phyloP scores from a whole-genome alignment of 2,797 vertebrate species.

The Helarctos malayanus region DNA sequence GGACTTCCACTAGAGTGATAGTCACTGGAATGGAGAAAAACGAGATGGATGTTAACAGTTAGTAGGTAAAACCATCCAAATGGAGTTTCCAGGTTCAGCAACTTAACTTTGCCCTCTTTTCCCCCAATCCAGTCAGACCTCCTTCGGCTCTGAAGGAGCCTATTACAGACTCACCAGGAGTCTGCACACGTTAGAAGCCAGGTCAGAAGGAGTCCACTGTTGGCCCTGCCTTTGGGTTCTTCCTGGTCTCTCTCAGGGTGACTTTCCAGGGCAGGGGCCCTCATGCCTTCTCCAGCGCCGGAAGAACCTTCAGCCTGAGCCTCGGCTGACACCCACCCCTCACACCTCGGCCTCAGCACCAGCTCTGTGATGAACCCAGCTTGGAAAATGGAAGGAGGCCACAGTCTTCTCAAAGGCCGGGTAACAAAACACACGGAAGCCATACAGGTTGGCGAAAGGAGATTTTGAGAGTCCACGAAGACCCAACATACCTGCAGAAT shows the following conservation, averaged over 20 bases:
- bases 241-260: not conserved
- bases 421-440: not conserved
- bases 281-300: not conserved
- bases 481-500: not conserved
- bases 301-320: not conserved
- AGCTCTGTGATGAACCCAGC: not conserved
- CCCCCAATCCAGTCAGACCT: not conserved
- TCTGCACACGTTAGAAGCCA: not conserved
- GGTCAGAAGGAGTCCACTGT: not conserved
- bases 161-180: not conserved
- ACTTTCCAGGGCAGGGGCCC: not conserved
- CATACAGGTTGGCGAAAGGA: not conserved
- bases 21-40: not conserved
- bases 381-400: not conserved
- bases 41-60: not conserved
- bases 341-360: not conserved
- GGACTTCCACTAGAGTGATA: not conserved
- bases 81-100: not conserved
- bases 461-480: not conserved
- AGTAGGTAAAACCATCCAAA: not conserved
- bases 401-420: not conserved
- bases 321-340: not conserved
- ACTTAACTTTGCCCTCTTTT: not conserved
- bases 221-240: not conserved
- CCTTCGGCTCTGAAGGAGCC: not conserved